Percentiles rank a stretch among this genome's conserved stretches.
These are phyloP conservation scores for Drosophila mercatorum DNA, from an alignment of 2,888 invertebrate species.

Conservation along the genomic window DNA sequence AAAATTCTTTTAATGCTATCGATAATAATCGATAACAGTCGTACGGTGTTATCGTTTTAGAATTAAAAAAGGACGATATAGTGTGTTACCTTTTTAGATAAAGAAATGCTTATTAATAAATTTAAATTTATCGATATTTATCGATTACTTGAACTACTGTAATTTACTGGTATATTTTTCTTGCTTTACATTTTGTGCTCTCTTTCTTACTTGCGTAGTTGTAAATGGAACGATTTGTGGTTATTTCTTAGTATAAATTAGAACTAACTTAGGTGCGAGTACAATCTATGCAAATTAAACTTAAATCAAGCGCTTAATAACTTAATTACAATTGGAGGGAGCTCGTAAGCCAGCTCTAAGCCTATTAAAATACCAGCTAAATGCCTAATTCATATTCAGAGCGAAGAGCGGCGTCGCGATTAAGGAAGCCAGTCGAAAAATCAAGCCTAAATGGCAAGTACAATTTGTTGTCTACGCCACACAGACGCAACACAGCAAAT, in stretches of 20 bases:
- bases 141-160: neutral
- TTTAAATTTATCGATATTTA: neutral
- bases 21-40: neutral
- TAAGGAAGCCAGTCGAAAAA: slow-evolving; percentile 29
- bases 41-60: neutral
- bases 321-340: slow-evolving; percentile 9
- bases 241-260: slow-evolving; percentile 15
- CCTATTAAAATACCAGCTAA: slow-evolving; percentile 31
- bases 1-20: neutral
- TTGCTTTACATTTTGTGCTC: neutral
- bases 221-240: slow-evolving; percentile 69
- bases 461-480: slow-evolving; percentile 47
- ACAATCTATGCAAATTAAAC: slow-evolving; percentile 13
- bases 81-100: neutral
- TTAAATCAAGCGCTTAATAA: slow-evolving; percentile 14
- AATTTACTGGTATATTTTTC: too few species aligned
- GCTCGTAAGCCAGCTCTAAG: slow-evolving; percentile 17
- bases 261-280: slow-evolving; percentile 28
- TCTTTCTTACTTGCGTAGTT: neutral
- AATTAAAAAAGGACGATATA: neutral
- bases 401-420: slow-evolving; percentile 18
- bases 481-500: slow-evolving; percentile 27
- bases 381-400: slow-evolving; percentile 45
- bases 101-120: neutral
- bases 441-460: slow-evolving; percentile 5